A percentile compares a stretch with the other conserved stretches of the same genome.
Evolutionary conservation across 2,113 vertebrate genomes (phyloP).

Genomic region (Tragelaphus scriptus): DNA sequence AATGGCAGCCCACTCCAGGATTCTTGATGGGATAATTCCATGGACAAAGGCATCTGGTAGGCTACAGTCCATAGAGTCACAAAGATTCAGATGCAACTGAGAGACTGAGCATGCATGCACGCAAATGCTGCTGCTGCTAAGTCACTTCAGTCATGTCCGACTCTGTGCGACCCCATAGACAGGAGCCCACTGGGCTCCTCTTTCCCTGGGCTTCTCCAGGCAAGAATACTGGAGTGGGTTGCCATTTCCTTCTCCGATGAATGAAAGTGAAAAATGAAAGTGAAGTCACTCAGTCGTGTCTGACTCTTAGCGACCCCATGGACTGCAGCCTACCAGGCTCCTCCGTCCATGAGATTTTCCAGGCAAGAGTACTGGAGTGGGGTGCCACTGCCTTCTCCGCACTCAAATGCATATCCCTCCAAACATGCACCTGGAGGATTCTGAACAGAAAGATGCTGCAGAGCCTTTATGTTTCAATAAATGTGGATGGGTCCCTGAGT

Average conservation of each 20-base stretch:
- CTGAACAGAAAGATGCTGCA: background rate
- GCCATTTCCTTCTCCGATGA: too few species aligned
- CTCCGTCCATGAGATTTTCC: too few species aligned
- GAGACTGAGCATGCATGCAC: background rate
- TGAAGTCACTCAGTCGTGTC: too few species aligned
- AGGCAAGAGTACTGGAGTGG: too few species aligned
- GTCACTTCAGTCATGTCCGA: too few species aligned
- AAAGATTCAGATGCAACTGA: background rate
- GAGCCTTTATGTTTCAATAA: background rate
- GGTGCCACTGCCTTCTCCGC: background rate
- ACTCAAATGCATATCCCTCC: background rate
- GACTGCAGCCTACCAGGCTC: too few species aligned
- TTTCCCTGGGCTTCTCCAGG: too few species aligned
- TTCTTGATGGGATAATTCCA: background rate
- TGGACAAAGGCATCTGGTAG: background rate
- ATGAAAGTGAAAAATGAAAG: too few species aligned
- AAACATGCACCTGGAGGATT: background rate
- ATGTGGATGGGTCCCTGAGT: background rate
- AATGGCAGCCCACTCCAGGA: background rate
- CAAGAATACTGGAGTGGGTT: too few species aligned
- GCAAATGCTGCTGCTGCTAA: background rate
- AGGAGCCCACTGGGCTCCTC: too few species aligned
- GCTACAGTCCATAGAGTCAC: background rate
- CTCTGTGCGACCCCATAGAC: too few species aligned
- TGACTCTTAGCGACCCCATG: too few species aligned